Evolutionary conservation across 2,113 vertebrate genomes (phyloP).

Genomic region (Phyllopteryx taeniolatus): DNA sequence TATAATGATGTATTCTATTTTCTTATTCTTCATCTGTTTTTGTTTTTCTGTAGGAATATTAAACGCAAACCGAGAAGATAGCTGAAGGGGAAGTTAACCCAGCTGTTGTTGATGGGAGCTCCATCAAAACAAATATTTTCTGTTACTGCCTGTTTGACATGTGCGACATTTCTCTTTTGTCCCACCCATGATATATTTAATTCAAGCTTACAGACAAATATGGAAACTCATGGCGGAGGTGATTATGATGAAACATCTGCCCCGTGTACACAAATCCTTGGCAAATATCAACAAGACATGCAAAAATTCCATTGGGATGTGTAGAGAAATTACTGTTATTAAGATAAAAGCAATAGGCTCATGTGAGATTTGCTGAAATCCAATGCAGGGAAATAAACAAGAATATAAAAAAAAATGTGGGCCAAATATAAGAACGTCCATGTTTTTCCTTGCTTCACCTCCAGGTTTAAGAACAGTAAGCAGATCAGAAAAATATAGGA

Average conservation of each 20-base stretch:
- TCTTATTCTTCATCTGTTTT: conserved; percentile 3
- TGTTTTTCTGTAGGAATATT: conserved; percentile 8
- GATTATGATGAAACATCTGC: conserved; percentile 38
- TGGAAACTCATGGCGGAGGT: conserved; percentile 13
- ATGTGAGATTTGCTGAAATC: conserved; percentile 10
- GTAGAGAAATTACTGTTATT: conserved; percentile 9
- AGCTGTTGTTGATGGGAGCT: conserved; percentile 1
- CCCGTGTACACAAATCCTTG: conserved; percentile 20
- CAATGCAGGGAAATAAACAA: conserved; percentile 18
- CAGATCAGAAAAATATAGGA: neutral
- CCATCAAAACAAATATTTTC: conserved; percentile 14
- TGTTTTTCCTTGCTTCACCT: conserved; percentile 16
- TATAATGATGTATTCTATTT: neutral
- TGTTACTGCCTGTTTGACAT: conserved; percentile 1
- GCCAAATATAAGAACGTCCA: conserved; percentile 11
- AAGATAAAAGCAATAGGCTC: conserved; percentile 13
- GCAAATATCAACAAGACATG: conserved; percentile 21
- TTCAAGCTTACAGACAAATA: conserved; percentile 9
- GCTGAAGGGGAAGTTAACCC: neutral
- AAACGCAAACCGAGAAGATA: conserved; percentile 7
- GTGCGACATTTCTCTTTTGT: conserved; percentile 4
- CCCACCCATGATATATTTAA: conserved; percentile 19
- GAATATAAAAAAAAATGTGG: neutral
- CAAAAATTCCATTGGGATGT: conserved; percentile 26
- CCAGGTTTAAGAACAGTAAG: conserved; percentile 1